Base-by-base conservation (phyloP, 2,888 invertebrate species). In the Melitaea athalia region DNA sequence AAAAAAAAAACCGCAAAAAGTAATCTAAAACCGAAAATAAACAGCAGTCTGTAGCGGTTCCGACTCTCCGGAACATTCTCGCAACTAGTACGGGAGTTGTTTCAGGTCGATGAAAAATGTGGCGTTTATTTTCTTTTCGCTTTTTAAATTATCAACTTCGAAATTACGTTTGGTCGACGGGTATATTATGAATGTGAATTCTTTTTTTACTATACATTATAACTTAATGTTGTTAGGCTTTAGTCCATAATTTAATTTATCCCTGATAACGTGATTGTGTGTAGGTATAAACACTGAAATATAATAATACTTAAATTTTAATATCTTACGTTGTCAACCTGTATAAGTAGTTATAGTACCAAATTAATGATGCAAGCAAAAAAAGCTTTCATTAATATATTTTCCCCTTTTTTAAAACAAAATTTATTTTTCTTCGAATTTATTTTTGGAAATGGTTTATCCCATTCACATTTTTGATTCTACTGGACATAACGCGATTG, bases 1-100 rank as follows among this genome's bases (percentile, higher is more conserved):
- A 53, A 24, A 43, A 64, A n/a, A 47, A 67, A 64, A 64, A 64
- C 64, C 68, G 42, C 70, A 70, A 70, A 70, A 70, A 68, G 61
- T 68, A 68, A 61, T 70, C 62, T 43, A 68, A 62, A 65, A 57
- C 53, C 47, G 47, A 47, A 67, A 57, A 67, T 59, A 62, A 64
- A 49, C 63, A 53, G 49, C 49, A 60, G 33, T 24, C 62, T 57
- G 50, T 64, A 57, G 42, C 47, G 38, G 64, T 68, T 64, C 59
- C 64, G 64, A 68, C 64, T 70, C 62, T 50, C 24, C 59, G 57
- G 62, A 64, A 61, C 63, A 69, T 66, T 68, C 68, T 42, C 53
- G 33, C 62, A 64, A 68, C 68, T 62, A 52, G 52, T 31, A 63
- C 60, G 49, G 55, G 59, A 50, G 50, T 62, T 62, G 50, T 62